phyloP scores from a whole-genome alignment of 2,888 invertebrate species.

The Thereva nobilitata region DNA sequence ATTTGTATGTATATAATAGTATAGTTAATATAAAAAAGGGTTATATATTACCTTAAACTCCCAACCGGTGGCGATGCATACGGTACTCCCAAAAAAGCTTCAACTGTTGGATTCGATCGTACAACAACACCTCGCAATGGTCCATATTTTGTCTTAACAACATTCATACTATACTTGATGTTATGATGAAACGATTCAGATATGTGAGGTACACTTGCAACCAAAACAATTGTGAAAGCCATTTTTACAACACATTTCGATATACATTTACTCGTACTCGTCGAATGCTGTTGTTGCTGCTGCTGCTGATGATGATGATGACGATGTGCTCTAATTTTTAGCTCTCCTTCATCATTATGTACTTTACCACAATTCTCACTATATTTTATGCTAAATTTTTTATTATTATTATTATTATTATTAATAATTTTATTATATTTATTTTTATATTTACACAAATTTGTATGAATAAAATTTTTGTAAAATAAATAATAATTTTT shows the following conservation, averaged over 20 bases:
- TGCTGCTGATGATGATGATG: too few relatives aligned
- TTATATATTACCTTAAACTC: slow-evolving; percentile 85
- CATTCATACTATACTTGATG: slow-evolving; percentile 75
- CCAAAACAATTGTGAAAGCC: slow-evolving; percentile 46
- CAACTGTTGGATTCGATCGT: slow-evolving; percentile 80
- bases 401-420: not conserved
- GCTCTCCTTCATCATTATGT: not conserved
- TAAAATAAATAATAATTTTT: not conserved
- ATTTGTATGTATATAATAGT: too few relatives aligned
- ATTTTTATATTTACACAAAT: not conserved
- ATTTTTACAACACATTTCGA: slow-evolving; percentile 30
- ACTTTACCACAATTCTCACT: not conserved
- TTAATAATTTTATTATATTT: slow-evolving; percentile 1
- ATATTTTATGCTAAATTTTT: not conserved
- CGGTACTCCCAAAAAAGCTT: slow-evolving; percentile 90
- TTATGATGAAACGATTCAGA: slow-evolving; percentile 62
- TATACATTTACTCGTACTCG: not conserved
- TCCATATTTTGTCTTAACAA: slow-evolving; percentile 89
- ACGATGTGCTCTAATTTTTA: too few relatives aligned
- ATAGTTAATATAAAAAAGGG: too few relatives aligned
- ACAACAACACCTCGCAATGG: slow-evolving; percentile 83
- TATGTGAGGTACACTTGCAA: slow-evolving; percentile 44
- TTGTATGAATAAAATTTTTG: not conserved
- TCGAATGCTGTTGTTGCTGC: too few relatives aligned
- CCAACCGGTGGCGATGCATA: slow-evolving; percentile 92